Evolutionary conservation across 2,797 vertebrate species (phyloP).

Genomic region (Phalanger gymnotis): DNA sequence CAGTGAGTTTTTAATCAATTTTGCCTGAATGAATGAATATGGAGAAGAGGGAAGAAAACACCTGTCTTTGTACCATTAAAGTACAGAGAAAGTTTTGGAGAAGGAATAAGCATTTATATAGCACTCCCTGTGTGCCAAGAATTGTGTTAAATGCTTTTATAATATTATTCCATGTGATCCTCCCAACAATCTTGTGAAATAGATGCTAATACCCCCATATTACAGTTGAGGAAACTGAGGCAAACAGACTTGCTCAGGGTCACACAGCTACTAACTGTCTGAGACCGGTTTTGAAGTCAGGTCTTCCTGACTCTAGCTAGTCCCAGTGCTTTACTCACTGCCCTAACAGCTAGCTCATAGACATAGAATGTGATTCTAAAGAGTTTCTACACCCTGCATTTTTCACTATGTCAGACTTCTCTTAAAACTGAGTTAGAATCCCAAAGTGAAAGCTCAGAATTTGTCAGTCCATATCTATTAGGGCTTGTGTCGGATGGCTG

Average conservation of each 20-base stretch:
- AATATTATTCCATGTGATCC: not conserved
- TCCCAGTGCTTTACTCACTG: not conserved
- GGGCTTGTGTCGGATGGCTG: slow-evolving; percentile 51
- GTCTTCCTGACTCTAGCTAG: not conserved
- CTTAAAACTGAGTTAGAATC: slow-evolving; percentile 61
- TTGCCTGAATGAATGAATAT: not conserved
- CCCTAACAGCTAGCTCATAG: not conserved
- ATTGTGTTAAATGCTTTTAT: not conserved
- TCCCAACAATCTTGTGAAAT: not conserved
- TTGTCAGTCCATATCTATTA: slow-evolving; percentile 68
- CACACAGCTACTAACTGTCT: not conserved
- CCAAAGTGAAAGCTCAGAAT: slow-evolving; percentile 56
- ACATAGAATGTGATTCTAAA: not conserved
- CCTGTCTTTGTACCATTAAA: not conserved
- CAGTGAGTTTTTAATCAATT: not conserved
- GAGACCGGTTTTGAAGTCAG: not conserved
- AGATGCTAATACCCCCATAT: not conserved
- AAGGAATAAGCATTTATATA: not conserved
- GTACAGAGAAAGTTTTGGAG: not conserved
- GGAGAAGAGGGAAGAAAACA: not conserved
- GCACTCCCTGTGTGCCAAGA: not conserved
- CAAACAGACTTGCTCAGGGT: not conserved
- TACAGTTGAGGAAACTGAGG: not conserved
- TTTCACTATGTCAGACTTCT: not conserved
- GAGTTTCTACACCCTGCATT: not conserved